Evolutionary conservation across 1,140 invertebrate genomes (phyloP).

Genomic region (Tetramorium parvispinum): DNA sequence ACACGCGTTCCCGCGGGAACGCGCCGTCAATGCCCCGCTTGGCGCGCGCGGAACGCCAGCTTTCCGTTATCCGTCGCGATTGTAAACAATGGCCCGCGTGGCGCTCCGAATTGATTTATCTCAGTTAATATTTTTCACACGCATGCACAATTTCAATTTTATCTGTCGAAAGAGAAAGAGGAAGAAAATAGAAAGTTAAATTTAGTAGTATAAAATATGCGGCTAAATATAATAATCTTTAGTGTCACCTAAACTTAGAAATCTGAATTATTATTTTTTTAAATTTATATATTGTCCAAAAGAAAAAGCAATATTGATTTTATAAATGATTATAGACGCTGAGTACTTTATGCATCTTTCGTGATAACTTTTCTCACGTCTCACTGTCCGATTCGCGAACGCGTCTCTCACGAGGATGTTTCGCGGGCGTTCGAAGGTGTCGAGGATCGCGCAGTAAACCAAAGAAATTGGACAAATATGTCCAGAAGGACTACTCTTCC

Average conservation of each 20-base stretch:
- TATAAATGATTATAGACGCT: too few relatives aligned
- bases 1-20: background rate
- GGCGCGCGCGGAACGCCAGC: background rate
- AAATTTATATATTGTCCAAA: too few relatives aligned
- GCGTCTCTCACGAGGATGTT: background rate
- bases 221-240: too few relatives aligned
- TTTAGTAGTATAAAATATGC: too few relatives aligned
- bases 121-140: background rate
- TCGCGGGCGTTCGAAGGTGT: background rate
- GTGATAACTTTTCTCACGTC: background rate
- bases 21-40: background rate
- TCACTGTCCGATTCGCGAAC: too few relatives aligned
- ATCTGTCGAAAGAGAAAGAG: background rate
- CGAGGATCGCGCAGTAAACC: background rate
- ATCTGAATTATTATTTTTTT: too few relatives aligned
- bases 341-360: too few relatives aligned
- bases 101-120: too few relatives aligned
- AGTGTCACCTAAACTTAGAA: too few relatives aligned
- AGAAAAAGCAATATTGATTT: too few relatives aligned
- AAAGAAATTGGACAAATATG: background rate
- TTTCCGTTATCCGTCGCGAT: background rate
- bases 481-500: background rate
- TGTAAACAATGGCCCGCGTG: slow-evolving; percentile 28
- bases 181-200: too few relatives aligned
- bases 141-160: background rate